phyloP scores from a whole-genome alignment of 1,140 invertebrate genomes.

The Penaeus vannamei region DNA sequence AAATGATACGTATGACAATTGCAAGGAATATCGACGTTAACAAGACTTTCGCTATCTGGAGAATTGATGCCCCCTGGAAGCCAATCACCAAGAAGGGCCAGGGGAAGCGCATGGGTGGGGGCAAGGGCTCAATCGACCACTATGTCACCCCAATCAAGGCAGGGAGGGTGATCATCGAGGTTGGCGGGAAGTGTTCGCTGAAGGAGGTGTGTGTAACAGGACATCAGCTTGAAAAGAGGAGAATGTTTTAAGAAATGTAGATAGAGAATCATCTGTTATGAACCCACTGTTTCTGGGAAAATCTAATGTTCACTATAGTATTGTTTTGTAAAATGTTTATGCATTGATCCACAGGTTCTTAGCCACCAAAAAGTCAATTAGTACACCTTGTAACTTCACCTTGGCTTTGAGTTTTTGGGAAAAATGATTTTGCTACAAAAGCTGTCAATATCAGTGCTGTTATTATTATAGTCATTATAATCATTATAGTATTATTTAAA shows the following conservation, averaged over 20 bases:
- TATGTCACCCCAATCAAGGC: slow-evolving; percentile 94
- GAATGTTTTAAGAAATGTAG: not conserved
- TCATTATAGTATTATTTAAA: no score
- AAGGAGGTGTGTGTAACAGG: slow-evolving; percentile 79
- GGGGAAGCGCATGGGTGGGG: slow-evolving; percentile 94
- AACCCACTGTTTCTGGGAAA: not conserved
- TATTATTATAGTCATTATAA: no score
- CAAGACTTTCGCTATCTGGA: slow-evolving; percentile 95
- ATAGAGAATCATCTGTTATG: not conserved
- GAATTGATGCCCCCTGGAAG: slow-evolving; percentile 95
- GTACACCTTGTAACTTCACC: no score
- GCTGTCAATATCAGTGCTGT: no score
- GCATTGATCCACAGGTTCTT: no score
- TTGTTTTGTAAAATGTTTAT: no score
- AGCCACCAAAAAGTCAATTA: no score
- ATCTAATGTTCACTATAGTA: no score
- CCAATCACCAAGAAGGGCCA: slow-evolving; percentile 91
- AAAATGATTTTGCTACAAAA: no score
- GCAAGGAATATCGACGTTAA: slow-evolving; percentile 83
- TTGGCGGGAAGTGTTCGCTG: slow-evolving; percentile 92
- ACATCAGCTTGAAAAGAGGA: slow-evolving; percentile 28
- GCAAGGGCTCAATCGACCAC: slow-evolving; percentile 95
- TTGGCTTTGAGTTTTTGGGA: no score
- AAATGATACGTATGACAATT: slow-evolving; percentile 87
- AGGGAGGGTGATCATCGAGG: slow-evolving; percentile 93